A percentile compares a stretch with the other conserved stretches of the same genome.
Evolutionary conservation across 2,113 vertebrate species (phyloP).

Genomic region (Riparia riparia): DNA sequence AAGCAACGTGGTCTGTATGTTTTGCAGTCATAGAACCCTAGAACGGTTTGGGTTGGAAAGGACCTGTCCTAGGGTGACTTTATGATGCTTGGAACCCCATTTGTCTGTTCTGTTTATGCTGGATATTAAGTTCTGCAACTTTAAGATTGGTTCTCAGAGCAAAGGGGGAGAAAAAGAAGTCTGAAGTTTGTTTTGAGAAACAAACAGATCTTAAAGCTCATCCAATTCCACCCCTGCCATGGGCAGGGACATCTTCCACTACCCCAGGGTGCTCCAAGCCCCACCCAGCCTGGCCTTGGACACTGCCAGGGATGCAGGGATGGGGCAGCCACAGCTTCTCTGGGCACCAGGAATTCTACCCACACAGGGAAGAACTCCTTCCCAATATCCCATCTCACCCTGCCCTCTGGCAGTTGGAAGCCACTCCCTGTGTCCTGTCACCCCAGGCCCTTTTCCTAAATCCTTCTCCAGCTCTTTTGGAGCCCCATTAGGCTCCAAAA

Average conservation of each 20-base stretch:
- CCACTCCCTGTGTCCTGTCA: not conserved
- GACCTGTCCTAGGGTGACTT: not conserved
- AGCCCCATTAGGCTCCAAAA: not conserved
- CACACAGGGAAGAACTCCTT: accelerated
- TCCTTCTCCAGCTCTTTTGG: not conserved
- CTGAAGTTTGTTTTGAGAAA: not conserved
- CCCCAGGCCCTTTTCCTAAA: not conserved
- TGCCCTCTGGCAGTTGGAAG: not conserved
- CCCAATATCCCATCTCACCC: not conserved
- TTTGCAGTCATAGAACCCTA: not conserved
- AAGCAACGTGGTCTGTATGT: not conserved
- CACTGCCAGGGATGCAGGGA: not conserved
- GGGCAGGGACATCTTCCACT: not conserved
- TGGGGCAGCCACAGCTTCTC: not conserved
- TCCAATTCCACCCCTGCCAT: not conserved
- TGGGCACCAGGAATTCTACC: not conserved
- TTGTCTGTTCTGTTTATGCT: not conserved
- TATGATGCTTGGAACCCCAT: not conserved
- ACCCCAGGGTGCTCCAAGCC: accelerated
- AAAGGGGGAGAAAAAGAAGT: not conserved
- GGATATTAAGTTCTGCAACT: not conserved
- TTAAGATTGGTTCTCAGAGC: not conserved
- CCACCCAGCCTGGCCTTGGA: accelerated
- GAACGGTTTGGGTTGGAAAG: not conserved
- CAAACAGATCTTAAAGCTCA: not conserved